phyloP scores from a whole-genome alignment of 2,888 invertebrate species.

The Platerodrilus igneus region DNA sequence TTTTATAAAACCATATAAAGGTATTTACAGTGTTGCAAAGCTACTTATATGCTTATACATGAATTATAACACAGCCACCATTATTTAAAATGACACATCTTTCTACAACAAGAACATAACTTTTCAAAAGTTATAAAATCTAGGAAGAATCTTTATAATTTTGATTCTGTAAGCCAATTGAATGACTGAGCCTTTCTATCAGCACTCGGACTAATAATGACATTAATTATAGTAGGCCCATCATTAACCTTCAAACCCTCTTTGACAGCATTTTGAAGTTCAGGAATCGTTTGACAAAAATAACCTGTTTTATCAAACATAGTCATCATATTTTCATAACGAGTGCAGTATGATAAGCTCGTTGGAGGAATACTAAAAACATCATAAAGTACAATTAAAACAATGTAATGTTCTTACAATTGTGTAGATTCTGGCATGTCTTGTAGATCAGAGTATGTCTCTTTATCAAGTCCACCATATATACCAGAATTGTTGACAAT shows the following conservation, averaged over 20 bases:
- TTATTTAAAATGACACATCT: too few relatives aligned
- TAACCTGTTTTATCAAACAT: slow-evolving; percentile 80
- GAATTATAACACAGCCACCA: too few relatives aligned
- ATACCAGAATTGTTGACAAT: slow-evolving; percentile 96
- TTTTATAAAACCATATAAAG: too few relatives aligned
- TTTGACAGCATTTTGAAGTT: slow-evolving; percentile 67
- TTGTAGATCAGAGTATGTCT: slow-evolving; percentile 67
- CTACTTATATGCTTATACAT: too few relatives aligned
- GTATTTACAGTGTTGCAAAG: too few relatives aligned
- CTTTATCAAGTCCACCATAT: slow-evolving; percentile 78
- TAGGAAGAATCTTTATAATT: too few relatives aligned
- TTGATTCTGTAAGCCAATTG: slow-evolving; percentile 90
- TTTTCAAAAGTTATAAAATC: too few relatives aligned
- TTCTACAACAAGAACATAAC: too few relatives aligned
- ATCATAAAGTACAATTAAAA: slow-evolving; percentile 15
- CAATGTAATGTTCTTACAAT: slow-evolving; percentile 63
- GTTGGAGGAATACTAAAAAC: slow-evolving; percentile 76
- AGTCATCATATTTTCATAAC: slow-evolving; percentile 86
- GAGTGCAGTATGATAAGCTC: slow-evolving; percentile 69
- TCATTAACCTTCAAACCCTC: slow-evolving; percentile 64
- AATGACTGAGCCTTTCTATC: slow-evolving; percentile 88
- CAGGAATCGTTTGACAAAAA: slow-evolving; percentile 71
- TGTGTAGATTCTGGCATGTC: slow-evolving; percentile 66
- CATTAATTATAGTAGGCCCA: slow-evolving; percentile 83
- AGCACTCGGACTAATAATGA: slow-evolving; percentile 82